Base-by-base conservation (phyloP, 2,888 invertebrate species). In the Sesia bembeciformis region DNA sequence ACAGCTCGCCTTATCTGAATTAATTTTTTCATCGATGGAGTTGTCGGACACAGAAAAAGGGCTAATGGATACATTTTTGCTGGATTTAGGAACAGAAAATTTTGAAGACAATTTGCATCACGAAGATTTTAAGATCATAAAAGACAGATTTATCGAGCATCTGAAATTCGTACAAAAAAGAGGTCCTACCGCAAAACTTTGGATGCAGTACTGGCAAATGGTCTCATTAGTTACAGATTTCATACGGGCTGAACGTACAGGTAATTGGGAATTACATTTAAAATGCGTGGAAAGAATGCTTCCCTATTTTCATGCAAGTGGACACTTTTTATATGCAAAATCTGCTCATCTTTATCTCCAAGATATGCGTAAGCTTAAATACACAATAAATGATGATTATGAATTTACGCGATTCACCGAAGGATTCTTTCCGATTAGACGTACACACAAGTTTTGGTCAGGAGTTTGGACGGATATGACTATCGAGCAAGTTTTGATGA, bases 301-400 rank as follows among this genome's bases (percentile, higher is more conserved):
- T 39, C 75, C 76, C 4, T 69, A 61, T 60, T 77, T 76, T 59
- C 70, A 76, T 62, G 70, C 76, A 40, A 62, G 60, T 56, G 78
- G 5, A 73, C 83, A 63, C 52, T 73, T 73, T 54, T n/a, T n/a
- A n/a, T n/a, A n/a, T n/a, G n/a, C n/a, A n/a, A n/a, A n/a, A n/a
- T n/a, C n/a, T n/a, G n/a, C n/a, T n/a, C n/a, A n/a, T n/a, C n/a
- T n/a, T n/a, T n/a, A 77, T 64, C 54, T 80, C 23, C 80, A 81
- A 67, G 72, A 76, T 60, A 79, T 78, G 76, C 49, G 53, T 5
- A 40, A 58, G 40, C 63, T 77, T 52, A 43, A 58, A 54, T 59
- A 71, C 62, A 51, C 55, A 49, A 58, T 55, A 57, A 70, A 65
- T 63, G 8, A 58, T 56, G 46, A 49, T n/a, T 52, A 52, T 7